Evolutionary conservation across 1,140 invertebrate species (phyloP).

Genomic region (Reticulitermes speratus): DNA sequence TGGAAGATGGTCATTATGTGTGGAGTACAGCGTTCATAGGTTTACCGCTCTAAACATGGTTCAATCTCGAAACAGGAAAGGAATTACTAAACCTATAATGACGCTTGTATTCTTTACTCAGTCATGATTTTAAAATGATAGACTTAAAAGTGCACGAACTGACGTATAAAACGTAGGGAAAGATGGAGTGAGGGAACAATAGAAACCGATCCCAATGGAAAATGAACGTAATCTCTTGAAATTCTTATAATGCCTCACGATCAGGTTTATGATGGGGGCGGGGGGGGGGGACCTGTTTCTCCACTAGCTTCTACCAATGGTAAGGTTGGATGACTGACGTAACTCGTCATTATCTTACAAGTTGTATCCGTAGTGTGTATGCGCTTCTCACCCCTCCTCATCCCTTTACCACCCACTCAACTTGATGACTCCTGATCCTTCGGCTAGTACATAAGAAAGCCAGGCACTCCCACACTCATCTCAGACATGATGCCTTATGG

Average conservation of each 20-base stretch:
- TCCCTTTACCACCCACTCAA: background rate
- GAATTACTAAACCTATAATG: background rate
- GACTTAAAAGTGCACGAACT: background rate
- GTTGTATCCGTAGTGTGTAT: constrained; percentile 25
- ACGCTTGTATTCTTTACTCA: background rate
- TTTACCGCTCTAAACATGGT: too few relatives aligned
- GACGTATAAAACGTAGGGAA: background rate
- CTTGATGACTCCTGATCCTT: background rate
- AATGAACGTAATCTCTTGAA: constrained; percentile 6
- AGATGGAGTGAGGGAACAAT: background rate
- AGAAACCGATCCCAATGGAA: background rate
- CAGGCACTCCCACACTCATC: constrained; percentile 20
- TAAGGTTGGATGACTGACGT: constrained; percentile 29
- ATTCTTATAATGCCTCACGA: constrained; percentile 12
- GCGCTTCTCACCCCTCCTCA: background rate
- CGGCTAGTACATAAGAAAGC: background rate
- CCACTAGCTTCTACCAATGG: constrained; percentile 19
- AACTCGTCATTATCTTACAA: constrained; percentile 28
- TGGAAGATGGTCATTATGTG: too few relatives aligned
- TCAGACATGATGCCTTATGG: background rate
- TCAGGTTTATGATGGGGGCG: background rate
- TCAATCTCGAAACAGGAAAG: background rate
- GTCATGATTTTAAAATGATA: constrained; percentile 4
- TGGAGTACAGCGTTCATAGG: too few relatives aligned
- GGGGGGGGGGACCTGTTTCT: background rate